These are phyloP conservation scores for Meandrusa payeni DNA, from an alignment of 2,888 invertebrate species.

Conservation along the genomic window DNA sequence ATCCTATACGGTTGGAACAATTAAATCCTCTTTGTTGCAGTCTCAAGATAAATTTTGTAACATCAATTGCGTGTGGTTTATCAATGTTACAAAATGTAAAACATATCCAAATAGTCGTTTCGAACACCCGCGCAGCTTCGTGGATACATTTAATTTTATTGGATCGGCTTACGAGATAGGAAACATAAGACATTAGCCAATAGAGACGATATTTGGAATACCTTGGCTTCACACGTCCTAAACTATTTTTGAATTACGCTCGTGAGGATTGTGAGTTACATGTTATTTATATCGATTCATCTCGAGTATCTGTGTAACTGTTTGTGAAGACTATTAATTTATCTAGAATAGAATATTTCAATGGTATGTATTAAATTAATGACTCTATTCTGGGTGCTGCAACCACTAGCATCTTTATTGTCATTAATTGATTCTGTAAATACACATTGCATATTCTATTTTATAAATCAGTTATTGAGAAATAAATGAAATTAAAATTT, in stretches of 20 bases:
- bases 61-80: conserved; percentile 3
- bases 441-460: too few relatives aligned
- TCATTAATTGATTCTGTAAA: too few relatives aligned
- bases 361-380: background rate
- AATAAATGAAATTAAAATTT: too few relatives aligned
- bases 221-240: conserved; percentile 36
- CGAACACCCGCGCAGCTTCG: conserved; percentile 1
- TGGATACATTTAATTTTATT: conserved; percentile 7
- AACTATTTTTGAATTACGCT: conserved; percentile 39
- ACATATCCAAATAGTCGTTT: background rate
- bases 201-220: conserved; percentile 33
- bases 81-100: conserved; percentile 10
- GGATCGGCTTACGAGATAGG: conserved; percentile 3
- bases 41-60: background rate
- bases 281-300: conserved; percentile 38
- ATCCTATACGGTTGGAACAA: too few relatives aligned
- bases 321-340: conserved; percentile 30
- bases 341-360: conserved; percentile 9
- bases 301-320: conserved; percentile 35
- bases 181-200: conserved; percentile 24
- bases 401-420: background rate
- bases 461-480: too few relatives aligned
- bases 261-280: conserved; percentile 33
- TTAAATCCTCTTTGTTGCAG: too few relatives aligned
- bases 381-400: background rate